These are phyloP conservation scores for Parnassius smintheus DNA, from an alignment of 2,888 invertebrate genomes.

Conservation along the genomic window DNA sequence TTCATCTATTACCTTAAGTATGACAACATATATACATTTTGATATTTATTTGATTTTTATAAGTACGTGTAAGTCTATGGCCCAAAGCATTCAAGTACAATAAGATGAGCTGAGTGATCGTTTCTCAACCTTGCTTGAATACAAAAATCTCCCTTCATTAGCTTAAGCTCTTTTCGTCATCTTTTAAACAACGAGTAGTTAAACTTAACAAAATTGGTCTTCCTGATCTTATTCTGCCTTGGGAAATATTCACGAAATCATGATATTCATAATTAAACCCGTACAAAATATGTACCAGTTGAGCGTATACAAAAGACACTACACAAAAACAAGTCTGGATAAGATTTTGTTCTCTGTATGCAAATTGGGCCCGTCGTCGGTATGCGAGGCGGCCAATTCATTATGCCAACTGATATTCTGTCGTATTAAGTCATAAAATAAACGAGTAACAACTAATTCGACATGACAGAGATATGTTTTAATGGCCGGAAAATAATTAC, in stretches of 20 bases:
- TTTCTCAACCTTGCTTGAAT: neutral
- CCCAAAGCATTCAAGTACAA: no score
- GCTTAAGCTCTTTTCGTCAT: neutral
- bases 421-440: constrained; percentile 29
- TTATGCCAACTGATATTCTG: constrained; percentile 23
- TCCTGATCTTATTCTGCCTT: neutral
- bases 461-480: constrained; percentile 25
- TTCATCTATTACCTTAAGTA: no score
- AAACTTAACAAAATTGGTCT: constrained; percentile 13
- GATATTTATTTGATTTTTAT: no score
- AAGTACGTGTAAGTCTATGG: no score
- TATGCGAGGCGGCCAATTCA: constrained; percentile 20
- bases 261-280: constrained; percentile 16
- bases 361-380: constrained; percentile 16
- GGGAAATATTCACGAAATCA: constrained; percentile 11
- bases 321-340: constrained; percentile 10
- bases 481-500: constrained; percentile 19
- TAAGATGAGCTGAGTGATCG: no score
- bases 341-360: constrained; percentile 24
- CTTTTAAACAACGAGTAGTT: constrained; percentile 1
- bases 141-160: neutral
- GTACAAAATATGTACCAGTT: constrained; percentile 5
- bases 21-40: no score
- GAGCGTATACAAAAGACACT: constrained; percentile 9
- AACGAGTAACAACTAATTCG: constrained; percentile 26